phyloP scores from a whole-genome alignment of 2,113 vertebrate genomes.

The Oxygymnocypris stewartii region DNA sequence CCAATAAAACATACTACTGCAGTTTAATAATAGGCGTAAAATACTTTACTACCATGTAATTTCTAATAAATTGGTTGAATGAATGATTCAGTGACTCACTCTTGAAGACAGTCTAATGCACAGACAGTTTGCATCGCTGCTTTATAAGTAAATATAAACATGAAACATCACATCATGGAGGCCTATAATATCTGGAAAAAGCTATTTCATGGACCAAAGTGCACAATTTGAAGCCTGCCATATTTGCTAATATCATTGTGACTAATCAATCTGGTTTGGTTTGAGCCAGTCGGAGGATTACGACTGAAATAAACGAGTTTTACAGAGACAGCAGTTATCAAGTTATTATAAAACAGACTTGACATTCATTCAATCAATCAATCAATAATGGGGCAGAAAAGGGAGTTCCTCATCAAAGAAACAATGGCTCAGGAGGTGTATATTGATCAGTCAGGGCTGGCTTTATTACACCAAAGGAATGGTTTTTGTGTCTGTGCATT shows the following conservation, averaged over 20 bases:
- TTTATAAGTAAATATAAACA: neutral
- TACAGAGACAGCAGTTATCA: constrained; percentile 32
- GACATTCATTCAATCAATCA: neutral
- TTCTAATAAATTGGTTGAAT: neutral
- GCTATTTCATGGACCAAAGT: neutral
- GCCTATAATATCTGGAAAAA: neutral
- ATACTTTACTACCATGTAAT: neutral
- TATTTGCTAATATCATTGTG: neutral
- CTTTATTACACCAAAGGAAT: constrained; percentile 33
- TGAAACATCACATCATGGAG: neutral
- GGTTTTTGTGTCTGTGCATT: neutral
- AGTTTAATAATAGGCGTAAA: neutral
- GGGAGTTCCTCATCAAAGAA: constrained; percentile 21
- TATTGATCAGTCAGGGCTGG: constrained; percentile 45
- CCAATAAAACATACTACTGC: neutral
- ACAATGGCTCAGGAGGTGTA: neutral
- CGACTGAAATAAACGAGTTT: neutral
- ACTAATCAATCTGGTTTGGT: neutral
- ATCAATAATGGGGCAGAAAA: constrained; percentile 25
- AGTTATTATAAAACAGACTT: neutral
- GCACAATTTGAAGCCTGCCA: neutral
- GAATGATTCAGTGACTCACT: neutral
- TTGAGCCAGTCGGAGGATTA: neutral
- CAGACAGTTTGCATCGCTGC: neutral
- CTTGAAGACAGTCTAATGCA: neutral